phyloP scores from a whole-genome alignment of 92 coral and sea anemone species.

The Palythoa grandiflora region DNA sequence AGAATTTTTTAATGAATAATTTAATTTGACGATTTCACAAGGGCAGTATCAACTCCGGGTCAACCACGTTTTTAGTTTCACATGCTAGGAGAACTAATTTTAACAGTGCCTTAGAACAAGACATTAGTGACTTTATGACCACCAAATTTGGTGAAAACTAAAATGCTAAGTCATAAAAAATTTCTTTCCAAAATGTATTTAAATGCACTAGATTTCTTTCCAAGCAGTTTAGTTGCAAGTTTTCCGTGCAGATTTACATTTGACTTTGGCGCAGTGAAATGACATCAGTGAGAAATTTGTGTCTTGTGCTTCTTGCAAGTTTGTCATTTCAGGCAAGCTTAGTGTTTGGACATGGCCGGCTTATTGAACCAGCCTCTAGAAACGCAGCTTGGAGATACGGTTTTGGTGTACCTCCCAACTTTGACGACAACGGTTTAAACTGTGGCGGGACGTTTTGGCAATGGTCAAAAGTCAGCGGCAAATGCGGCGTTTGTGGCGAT shows the following conservation, averaged over 20 bases:
- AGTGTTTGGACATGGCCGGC: constrained; percentile 74
- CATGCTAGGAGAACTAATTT: too few species aligned
- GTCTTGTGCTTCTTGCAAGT: background rate
- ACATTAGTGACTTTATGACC: background rate
- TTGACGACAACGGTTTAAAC: constrained; percentile 75
- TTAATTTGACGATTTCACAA: too few species aligned
- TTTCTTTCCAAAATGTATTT: background rate
- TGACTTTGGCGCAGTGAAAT: background rate
- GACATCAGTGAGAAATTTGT: background rate
- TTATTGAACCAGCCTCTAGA: constrained; percentile 31
- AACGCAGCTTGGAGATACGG: constrained; percentile 29
- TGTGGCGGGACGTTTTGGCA: constrained; percentile 58
- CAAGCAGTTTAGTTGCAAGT: background rate
- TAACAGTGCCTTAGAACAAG: too few species aligned
- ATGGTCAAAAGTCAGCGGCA: background rate
- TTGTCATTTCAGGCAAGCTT: constrained; percentile 9
- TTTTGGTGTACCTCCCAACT: constrained; percentile 53
- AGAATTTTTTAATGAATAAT: too few species aligned
- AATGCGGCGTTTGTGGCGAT: constrained; percentile 3
- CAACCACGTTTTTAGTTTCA: too few species aligned
- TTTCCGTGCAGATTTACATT: background rate
- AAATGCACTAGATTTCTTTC: background rate
- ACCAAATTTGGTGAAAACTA: background rate
- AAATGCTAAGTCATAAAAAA: background rate
- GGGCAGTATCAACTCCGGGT: too few species aligned